Evolutionary conservation across 2,797 vertebrate genomes (phyloP), one percentile per base, ranked within the genome.

Genomic region (Girardinus metallicus): DNA sequence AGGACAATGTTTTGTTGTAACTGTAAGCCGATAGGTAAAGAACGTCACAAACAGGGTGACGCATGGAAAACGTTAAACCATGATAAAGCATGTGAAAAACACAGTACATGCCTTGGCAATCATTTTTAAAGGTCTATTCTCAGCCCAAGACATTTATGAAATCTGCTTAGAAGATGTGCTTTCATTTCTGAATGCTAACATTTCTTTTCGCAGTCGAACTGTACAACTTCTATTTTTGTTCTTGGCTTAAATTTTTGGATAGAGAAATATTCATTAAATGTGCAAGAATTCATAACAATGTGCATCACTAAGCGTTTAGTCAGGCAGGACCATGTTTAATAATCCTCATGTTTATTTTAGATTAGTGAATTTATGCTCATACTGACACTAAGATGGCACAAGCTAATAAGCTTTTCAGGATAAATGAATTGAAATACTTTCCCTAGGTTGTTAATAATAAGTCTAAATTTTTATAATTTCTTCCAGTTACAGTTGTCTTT

Each of bases 321-420:
- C 41, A 84, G 62, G 77, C 79, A 68, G 57, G 64, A 64, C 80
- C 68, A 73, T 74, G 83, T 90, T 86, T 80, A 83, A 85, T 85
- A 21, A 47, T 84, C 51, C 85, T 88, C 85, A 80, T 87, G 78
- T 91, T 89, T 85, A 85, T 83, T 90, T 46, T 51, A 75, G 73
- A 89, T 87, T 68, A 53, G 26, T 88, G 82, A 74, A 85, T 92
- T 91, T 88, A 79, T 80, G 74, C 72, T 85, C 68, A 78, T 29
- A 75, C 73, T 82, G 83, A 78, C 78, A 81, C 72, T 78, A 80
- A 66, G 77, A 85, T 82, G 74, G 77, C 80, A 82, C 76, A 76
- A 49, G 83, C 80, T 89, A 91, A 94, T 92, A 84, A 90, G 79
- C 46, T 74, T 90, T 83, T 80, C 80, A 86, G 80, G 76, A 91